phyloP scores from a whole-genome alignment of 2,797 vertebrate species.

The Coranthus polyacanthus region DNA sequence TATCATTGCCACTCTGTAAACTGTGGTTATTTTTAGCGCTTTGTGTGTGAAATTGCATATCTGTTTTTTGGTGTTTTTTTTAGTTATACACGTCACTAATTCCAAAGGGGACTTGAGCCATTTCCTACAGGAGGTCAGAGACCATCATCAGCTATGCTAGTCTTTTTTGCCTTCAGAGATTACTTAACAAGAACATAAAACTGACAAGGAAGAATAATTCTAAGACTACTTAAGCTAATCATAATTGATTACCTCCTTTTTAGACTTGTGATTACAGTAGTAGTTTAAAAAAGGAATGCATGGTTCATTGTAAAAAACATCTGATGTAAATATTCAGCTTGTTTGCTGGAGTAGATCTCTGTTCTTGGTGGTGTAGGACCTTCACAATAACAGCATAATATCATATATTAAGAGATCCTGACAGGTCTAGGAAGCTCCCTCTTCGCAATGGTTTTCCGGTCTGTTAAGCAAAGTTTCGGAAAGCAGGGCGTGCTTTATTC shows the following conservation, averaged over 20 bases:
- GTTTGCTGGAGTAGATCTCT: neutral
- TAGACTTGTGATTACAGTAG: too few species aligned
- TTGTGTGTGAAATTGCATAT: neutral
- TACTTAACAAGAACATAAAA: neutral
- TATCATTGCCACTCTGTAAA: neutral
- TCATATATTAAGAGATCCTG: neutral
- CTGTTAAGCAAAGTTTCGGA: constrained; percentile 24
- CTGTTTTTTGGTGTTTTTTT: neutral
- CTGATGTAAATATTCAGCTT: neutral
- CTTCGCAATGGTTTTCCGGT: constrained; percentile 45
- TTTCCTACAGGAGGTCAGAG: constrained; percentile 4
- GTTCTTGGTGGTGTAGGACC: neutral
- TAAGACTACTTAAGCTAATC: too few species aligned
- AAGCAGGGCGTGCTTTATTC: neutral
- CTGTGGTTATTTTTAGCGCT: neutral
- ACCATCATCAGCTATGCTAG: neutral
- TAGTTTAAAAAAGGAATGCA: too few species aligned
- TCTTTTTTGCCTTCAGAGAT: neutral
- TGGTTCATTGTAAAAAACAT: too few species aligned
- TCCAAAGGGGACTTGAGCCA: neutral
- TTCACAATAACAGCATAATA: neutral
- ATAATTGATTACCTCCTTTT: too few species aligned
- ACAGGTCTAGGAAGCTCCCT: constrained; percentile 40
- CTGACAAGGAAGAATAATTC: neutral
- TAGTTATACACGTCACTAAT: neutral